Evolutionary conservation across 2,888 invertebrate genomes (phyloP), one percentile per base, ranked within the genome.

Genomic region (Norana najaformis): DNA sequence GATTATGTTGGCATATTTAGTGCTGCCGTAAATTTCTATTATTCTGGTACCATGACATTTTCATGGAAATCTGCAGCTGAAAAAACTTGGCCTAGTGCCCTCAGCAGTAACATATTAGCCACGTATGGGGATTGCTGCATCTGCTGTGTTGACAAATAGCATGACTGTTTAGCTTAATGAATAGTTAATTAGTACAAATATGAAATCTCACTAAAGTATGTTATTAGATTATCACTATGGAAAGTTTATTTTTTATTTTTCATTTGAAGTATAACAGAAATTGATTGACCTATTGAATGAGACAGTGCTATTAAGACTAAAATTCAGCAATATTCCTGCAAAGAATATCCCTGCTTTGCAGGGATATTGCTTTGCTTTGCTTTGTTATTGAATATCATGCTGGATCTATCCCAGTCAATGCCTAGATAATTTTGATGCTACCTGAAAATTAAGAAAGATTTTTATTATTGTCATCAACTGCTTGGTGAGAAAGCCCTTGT

Each of bases 181-280:
- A 69, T 69, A 69, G 69, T 69, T 69, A 69, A 69, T 69, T 69
- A 69, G 69, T 69, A n/a, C 69, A 69, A 69, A 69, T n/a, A 69
- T n/a, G 3, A 69, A n/a, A 69, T 69, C 69, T 69, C 69, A n/a
- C 69, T n/a, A n/a, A 69, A 69, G 69, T n/a, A 69, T 69, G n/a
- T n/a, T 69, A 69, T 69, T 69, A n/a, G 13, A 69, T n/a, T 69
- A 69, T 69, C 30, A 69, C 30, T 69, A 69, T 69, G 69, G 69
- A 69, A n/a, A 69, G n/a, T 69, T 53, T 69, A 69, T 69, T 11
- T n/a, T 8, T 69, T 69, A 69, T 69, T 69, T 69, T 69, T 69
- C 69, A 4, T 69, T n/a, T n/a, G 5, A 69, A 69, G n/a, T 69
- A 69, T 69, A 13, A n/a, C 69, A n/a, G 11, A 69, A 69, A 69